Percentiles rank a stretch among this genome's conserved stretches.
phyloP scores from a whole-genome alignment of 2,113 vertebrate species.

The Phalacrocorax aristotelis region DNA sequence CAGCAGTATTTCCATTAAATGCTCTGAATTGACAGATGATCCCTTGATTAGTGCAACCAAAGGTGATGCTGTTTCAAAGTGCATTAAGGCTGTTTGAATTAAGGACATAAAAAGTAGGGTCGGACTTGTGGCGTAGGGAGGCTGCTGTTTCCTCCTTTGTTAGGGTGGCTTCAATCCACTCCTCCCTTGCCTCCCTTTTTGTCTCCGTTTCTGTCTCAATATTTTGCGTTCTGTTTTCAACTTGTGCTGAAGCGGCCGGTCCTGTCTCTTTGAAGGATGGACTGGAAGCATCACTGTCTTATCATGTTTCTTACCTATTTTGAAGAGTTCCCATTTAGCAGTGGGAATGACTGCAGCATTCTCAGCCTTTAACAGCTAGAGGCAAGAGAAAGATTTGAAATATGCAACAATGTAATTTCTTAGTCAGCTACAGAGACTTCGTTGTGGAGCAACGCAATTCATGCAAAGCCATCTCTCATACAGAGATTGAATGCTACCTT shows the following conservation, averaged over 20 bases:
- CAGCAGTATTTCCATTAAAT: slow-evolving; percentile 12
- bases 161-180: neutral
- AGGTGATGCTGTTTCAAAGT: slow-evolving; percentile 27
- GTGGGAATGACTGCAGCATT: neutral
- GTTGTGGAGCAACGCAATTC: neutral
- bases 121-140: neutral
- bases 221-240: neutral
- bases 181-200: neutral
- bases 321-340: neutral
- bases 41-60: neutral
- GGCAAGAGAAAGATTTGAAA: neutral
- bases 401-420: neutral
- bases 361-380: neutral
- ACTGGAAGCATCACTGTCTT: neutral
- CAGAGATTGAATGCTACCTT: neutral
- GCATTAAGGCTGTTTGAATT: neutral
- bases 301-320: neutral
- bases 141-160: neutral
- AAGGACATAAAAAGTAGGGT: neutral
- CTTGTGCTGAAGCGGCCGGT: neutral
- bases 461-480: neutral
- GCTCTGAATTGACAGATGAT: slow-evolving; percentile 8
- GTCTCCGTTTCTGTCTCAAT: neutral
- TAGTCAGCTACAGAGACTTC: neutral
- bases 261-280: neutral